Conservation (phyloP, 1,140 invertebrate genomes). For the Dreissena rostriformis region DNA sequence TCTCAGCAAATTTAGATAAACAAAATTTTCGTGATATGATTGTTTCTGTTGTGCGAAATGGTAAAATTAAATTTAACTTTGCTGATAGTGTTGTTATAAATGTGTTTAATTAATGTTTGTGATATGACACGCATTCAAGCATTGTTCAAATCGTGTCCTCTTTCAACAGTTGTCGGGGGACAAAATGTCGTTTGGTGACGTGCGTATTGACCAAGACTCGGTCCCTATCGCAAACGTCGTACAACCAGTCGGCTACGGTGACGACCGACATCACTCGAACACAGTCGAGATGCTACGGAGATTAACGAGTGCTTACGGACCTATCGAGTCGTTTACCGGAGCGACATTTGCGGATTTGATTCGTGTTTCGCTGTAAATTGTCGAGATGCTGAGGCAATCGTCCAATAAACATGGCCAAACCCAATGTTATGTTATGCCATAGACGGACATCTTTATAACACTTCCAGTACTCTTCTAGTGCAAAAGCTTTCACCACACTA, state of each 20-base stretch:
- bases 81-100: background rate
- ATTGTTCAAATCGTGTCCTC: background rate
- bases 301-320: constrained; percentile 12
- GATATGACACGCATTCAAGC: background rate
- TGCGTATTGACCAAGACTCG: background rate
- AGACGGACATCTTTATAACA: too few species aligned
- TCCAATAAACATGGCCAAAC: too few species aligned
- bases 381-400: too few species aligned
- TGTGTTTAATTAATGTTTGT: background rate
- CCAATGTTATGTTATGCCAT: too few species aligned
- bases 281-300: constrained; percentile 32
- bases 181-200: background rate
- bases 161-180: constrained; percentile 6
- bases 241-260: constrained; percentile 38
- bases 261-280: constrained; percentile 44
- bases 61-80: too few species aligned
- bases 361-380: background rate
- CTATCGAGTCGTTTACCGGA: constrained; percentile 26
- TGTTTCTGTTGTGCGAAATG: too few species aligned
- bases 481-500: too few species aligned
- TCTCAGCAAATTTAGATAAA: too few species aligned
- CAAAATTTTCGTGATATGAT: too few species aligned
- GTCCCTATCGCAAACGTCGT: background rate
- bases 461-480: too few species aligned
- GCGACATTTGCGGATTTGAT: constrained; percentile 35